A percentile compares a stretch with the other conserved stretches of the same genome.
phyloP scores from a whole-genome alignment of 2,797 vertebrate species.

The Silurus aristotelis region DNA sequence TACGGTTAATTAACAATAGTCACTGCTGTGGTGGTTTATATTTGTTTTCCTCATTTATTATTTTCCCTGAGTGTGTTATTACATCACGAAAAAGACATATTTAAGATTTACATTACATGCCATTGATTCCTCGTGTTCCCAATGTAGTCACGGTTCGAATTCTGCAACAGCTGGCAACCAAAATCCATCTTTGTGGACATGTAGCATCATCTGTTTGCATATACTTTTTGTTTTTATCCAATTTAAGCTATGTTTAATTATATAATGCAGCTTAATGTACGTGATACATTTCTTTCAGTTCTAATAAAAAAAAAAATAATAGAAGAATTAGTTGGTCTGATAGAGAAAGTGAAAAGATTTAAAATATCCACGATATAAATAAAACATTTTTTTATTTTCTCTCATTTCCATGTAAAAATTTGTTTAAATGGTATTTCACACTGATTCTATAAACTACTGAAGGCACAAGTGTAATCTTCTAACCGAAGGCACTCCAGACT shows the following conservation, averaged over 20 bases:
- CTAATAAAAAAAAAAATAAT: too few species aligned
- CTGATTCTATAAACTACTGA: background rate
- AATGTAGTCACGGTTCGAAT: background rate
- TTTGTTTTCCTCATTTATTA: background rate
- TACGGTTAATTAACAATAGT: background rate
- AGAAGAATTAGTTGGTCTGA: too few species aligned
- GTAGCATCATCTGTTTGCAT: background rate
- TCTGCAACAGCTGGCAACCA: background rate
- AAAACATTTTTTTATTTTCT: too few species aligned
- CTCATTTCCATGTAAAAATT: too few species aligned
- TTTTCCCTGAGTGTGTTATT: background rate
- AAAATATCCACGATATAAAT: too few species aligned
- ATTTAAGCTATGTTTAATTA: background rate
- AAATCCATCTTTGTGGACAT: background rate
- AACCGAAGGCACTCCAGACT: background rate
- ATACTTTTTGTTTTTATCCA: background rate
- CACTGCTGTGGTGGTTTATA: too few species aligned
- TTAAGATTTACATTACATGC: background rate
- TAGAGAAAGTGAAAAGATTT: too few species aligned
- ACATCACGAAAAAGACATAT: background rate
- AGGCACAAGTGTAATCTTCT: background rate
- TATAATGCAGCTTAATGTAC: background rate
- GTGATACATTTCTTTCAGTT: background rate
- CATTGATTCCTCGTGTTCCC: background rate
- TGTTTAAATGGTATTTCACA: background rate